These are phyloP conservation scores for Spilosoma lubricipeda DNA, from an alignment of 2,888 invertebrate genomes.

Conservation along the genomic window DNA sequence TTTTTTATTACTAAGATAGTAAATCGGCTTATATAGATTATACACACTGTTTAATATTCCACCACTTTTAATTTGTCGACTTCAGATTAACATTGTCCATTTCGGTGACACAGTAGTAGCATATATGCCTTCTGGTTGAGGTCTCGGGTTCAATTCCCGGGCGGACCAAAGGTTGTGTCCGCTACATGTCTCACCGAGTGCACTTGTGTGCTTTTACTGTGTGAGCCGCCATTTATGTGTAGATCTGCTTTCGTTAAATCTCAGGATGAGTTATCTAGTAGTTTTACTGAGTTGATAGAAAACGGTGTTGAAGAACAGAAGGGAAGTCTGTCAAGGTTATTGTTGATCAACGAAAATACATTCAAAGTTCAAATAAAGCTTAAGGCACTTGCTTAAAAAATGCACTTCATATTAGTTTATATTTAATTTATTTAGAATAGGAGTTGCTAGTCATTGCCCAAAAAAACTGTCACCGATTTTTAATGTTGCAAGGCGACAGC, in stretches of 20 bases:
- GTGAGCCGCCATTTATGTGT: no score
- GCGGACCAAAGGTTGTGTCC: no score
- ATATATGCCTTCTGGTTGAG: no score
- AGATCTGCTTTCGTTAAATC: background rate
- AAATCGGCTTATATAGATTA: no score
- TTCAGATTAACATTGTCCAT: no score
- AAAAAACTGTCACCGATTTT: background rate
- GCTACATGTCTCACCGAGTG: no score
- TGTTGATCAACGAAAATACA: conserved; percentile 45
- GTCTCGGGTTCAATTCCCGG: no score
- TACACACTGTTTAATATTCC: no score
- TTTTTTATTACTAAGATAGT: no score
- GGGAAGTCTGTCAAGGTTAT: background rate
- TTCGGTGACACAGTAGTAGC: no score
- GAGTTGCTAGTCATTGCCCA: conserved; percentile 12
- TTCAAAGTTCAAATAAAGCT: conserved; percentile 46
- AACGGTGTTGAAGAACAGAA: background rate
- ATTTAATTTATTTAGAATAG: conserved; percentile 13
- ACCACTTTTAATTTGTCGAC: no score
- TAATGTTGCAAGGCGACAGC: background rate
- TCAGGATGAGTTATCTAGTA: conserved; percentile 4
- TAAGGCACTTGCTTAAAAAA: conserved; percentile 47
- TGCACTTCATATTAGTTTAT: conserved; percentile 27
- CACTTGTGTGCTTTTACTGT: no score
- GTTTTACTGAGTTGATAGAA: conserved; percentile 4